Evolutionary conservation across 2,797 vertebrate species (phyloP).

Genomic region (Geotrypetes seraphini): DNA sequence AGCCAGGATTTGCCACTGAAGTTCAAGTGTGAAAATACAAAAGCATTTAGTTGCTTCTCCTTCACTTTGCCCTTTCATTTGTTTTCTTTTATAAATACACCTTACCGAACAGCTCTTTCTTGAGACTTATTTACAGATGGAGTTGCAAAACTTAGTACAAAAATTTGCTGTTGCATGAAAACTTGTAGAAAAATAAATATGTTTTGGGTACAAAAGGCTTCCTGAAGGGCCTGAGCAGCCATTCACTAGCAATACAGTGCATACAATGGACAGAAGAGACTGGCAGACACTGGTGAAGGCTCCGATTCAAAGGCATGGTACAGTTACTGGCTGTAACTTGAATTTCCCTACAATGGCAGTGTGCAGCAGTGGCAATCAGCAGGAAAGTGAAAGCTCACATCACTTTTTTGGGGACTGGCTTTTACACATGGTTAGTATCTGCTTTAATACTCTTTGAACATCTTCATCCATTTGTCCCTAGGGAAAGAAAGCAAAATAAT

Average conservation of each 20-base stretch:
- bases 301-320: too few species aligned
- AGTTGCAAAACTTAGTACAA: slow-evolving; percentile 29
- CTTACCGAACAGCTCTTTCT: too few species aligned
- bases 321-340: slow-evolving; percentile 14
- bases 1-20: too few species aligned
- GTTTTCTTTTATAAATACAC: too few species aligned
- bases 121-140: too few species aligned
- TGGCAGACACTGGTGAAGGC: slow-evolving; percentile 20
- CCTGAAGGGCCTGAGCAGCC: slow-evolving; percentile 47
- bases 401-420: slow-evolving; percentile 81
- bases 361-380: too few species aligned
- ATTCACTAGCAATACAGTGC: too few species aligned
- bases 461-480: slow-evolving; percentile 99
- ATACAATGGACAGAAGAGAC: slow-evolving; percentile 6
- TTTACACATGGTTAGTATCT: slow-evolving; percentile 96
- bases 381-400: too few species aligned
- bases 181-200: slow-evolving; percentile 44
- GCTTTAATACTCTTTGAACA: slow-evolving; percentile 93
- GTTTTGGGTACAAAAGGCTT: slow-evolving; percentile 36
- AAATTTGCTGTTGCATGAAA: slow-evolving; percentile 36
- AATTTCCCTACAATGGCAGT: slow-evolving; percentile 22
- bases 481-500: slow-evolving; percentile 1
- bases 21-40: too few species aligned
- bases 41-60: too few species aligned
- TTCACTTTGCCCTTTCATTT: too few species aligned